Evolutionary conservation across 2,888 invertebrate species (phyloP).

Genomic region (Blastobasis adustella): DNA sequence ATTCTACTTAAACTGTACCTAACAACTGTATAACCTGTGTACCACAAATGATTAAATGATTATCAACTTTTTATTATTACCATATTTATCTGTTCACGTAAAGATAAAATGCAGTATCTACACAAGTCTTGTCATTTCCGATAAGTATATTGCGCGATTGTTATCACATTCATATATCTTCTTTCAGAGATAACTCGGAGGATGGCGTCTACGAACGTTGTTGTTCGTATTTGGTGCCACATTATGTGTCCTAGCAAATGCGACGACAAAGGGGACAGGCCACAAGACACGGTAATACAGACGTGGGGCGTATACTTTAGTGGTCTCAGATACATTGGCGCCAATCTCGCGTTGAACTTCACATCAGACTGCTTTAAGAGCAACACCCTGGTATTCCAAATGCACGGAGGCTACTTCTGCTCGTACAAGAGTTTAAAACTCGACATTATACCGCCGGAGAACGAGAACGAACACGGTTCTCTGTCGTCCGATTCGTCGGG

Average conservation of each 20-base stretch:
- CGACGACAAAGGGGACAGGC: slow-evolving; percentile 24
- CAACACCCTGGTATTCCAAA: slow-evolving; percentile 88
- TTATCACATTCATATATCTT: slow-evolving; percentile 2
- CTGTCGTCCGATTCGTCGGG: slow-evolving; percentile 60
- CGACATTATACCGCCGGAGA: slow-evolving; percentile 63
- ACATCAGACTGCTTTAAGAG: slow-evolving; percentile 79
- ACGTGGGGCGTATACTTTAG: slow-evolving; percentile 92
- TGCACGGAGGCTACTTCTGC: slow-evolving; percentile 91
- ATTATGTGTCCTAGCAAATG: slow-evolving; percentile 27
- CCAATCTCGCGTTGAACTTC: slow-evolving; percentile 79
- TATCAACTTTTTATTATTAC: too few relatives aligned
- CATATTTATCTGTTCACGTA: too few relatives aligned
- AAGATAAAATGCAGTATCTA: too few relatives aligned
- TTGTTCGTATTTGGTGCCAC: slow-evolving; percentile 68
- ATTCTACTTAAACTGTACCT: too few relatives aligned
- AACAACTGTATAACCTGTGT: too few relatives aligned
- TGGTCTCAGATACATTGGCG: slow-evolving; percentile 85
- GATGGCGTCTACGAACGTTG: slow-evolving; percentile 64
- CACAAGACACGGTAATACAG: slow-evolving; percentile 77
- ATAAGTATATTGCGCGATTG: too few relatives aligned
- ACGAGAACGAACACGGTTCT: slow-evolving; percentile 57
- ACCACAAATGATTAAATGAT: too few relatives aligned
- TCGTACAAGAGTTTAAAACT: slow-evolving; percentile 71
- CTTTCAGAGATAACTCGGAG: slow-evolving; percentile 61
- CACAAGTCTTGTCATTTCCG: too few relatives aligned